These are phyloP conservation scores for Mesocricetus auratus DNA, from an alignment of 2,113 vertebrate genomes.

Conservation along the genomic window DNA sequence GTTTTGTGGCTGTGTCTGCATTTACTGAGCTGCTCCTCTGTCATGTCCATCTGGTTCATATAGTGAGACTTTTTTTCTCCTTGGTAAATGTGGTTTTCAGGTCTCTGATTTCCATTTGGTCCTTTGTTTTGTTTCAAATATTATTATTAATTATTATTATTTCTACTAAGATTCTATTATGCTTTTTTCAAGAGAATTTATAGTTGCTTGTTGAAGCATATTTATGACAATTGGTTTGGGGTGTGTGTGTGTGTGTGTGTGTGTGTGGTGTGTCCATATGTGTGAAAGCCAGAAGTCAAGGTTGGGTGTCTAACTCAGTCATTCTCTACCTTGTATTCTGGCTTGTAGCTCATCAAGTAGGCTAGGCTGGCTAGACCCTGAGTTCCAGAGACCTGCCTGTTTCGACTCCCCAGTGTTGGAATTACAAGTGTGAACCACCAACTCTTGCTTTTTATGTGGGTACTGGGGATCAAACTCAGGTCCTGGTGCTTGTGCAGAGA, in stretches of 20 bases:
- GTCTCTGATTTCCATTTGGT: background rate
- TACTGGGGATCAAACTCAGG: background rate
- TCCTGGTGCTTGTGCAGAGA: background rate
- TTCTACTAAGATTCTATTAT: background rate
- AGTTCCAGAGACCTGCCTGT: background rate
- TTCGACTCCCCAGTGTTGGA: background rate
- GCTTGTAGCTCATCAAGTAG: background rate
- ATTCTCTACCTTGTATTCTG: background rate
- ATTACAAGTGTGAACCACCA: too few species aligned
- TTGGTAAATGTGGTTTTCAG: background rate
- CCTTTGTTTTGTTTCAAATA: background rate
- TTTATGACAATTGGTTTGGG: background rate
- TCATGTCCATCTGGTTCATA: background rate
- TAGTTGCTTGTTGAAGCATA: background rate
- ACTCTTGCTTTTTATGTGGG: background rate
- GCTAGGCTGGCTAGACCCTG: too few species aligned
- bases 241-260: background rate
- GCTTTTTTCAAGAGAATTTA: background rate
- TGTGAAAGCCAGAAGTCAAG: background rate
- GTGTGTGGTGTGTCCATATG: background rate
- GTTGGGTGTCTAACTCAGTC: background rate
- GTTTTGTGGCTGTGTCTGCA: background rate
- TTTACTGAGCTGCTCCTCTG: background rate
- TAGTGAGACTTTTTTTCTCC: accelerated
- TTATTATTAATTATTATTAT: background rate